Conservation (phyloP, 2,113 vertebrate species). For the Eupsittula cactorum region DNA sequence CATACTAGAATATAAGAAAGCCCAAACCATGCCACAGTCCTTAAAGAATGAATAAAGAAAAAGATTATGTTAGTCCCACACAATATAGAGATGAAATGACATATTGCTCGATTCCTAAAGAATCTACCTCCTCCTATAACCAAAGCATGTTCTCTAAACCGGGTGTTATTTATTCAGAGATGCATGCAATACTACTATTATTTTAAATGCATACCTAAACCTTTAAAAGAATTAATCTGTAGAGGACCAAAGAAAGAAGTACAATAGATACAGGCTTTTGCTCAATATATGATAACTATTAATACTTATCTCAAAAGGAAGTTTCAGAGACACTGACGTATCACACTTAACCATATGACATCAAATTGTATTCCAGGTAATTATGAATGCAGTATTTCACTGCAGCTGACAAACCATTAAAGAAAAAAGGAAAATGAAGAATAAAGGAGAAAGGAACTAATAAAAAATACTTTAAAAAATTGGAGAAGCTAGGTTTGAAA, state of each 20-base stretch:
- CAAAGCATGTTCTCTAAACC: background rate
- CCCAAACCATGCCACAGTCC: background rate
- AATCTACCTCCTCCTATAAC: background rate
- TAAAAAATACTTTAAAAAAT: background rate
- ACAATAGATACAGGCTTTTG: background rate
- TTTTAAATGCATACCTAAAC: background rate
- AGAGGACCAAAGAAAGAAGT: background rate
- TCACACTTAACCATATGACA: background rate
- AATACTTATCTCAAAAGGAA: background rate
- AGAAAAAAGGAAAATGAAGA: background rate
- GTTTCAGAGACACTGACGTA: background rate
- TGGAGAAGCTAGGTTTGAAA: background rate
- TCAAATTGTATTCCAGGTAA: background rate
- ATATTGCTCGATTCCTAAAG: background rate
- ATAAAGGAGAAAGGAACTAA: background rate
- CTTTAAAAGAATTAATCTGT: background rate
- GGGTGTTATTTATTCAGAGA: background rate
- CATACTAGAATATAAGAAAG: background rate
- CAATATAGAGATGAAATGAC: background rate
- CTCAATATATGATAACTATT: background rate
- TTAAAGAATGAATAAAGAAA: background rate
- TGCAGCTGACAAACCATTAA: background rate
- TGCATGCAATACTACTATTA: background rate
- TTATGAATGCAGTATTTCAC: slow-evolving; percentile 10
- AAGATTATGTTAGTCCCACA: background rate